These are phyloP conservation scores for Charanyca ferruginea DNA, from an alignment of 2,888 invertebrate species.

Conservation along the genomic window DNA sequence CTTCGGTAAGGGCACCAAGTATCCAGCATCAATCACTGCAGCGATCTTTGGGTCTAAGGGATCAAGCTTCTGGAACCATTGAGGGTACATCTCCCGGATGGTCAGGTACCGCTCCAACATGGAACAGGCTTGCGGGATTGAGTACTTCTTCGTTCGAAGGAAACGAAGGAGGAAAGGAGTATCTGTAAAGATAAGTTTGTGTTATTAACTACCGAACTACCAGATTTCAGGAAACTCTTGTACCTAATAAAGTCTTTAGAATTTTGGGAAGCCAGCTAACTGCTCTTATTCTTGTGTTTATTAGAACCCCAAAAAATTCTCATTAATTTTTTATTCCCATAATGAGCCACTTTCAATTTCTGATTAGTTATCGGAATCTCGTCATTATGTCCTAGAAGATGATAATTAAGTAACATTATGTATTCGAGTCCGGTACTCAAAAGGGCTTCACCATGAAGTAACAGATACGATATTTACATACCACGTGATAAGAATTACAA, in stretches of 20 bases:
- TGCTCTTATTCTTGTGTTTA: too few relatives aligned
- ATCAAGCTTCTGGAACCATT: conserved; percentile 96
- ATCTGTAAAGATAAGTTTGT: conserved; percentile 85
- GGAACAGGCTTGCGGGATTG: conserved; percentile 95
- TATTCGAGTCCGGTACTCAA: conserved; percentile 35
- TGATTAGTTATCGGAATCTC: not conserved
- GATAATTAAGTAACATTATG: conserved; percentile 32
- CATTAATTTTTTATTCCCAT: not conserved
- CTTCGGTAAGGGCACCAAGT: conserved; percentile 94
- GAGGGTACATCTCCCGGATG: conserved; percentile 95
- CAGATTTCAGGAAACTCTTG: too few relatives aligned
- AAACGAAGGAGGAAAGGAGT: conserved; percentile 95
- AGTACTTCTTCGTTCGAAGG: conserved; percentile 96
- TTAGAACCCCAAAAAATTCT: too few relatives aligned
- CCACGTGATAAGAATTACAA: conserved; percentile 35
- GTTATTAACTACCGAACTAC: not conserved
- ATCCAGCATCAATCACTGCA: conserved; percentile 95
- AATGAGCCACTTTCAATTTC: not conserved
- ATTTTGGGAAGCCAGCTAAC: too few relatives aligned
- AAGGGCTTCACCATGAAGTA: conserved; percentile 51
- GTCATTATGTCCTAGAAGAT: conserved; percentile 11
- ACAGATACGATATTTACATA: conserved; percentile 57
- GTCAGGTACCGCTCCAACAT: conserved; percentile 97
- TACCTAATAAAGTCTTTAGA: too few relatives aligned
- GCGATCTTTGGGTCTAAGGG: conserved; percentile 95